A percentile compares a stretch with the other conserved stretches of the same genome.
phyloP scores from a whole-genome alignment of 2,797 vertebrate genomes.

The Kryptolebias ocellatus region DNA sequence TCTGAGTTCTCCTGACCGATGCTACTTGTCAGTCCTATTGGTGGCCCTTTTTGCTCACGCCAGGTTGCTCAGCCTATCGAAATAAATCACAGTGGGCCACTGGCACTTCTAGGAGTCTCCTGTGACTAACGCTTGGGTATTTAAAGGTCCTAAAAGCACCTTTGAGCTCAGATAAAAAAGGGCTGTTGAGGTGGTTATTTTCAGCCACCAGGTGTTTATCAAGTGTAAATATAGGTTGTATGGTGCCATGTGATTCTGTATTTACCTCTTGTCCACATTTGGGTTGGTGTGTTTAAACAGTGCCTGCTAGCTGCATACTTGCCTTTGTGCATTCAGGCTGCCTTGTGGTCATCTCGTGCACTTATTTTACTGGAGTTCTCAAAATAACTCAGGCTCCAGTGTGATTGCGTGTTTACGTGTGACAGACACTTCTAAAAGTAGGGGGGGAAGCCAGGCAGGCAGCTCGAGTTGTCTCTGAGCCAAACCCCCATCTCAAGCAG shows the following conservation, averaged over 20 bases:
- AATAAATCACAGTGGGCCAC: slow-evolving; percentile 27
- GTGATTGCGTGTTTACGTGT: slow-evolving; percentile 71
- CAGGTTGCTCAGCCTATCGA: slow-evolving; percentile 60
- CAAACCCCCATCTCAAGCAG: slow-evolving; percentile 58
- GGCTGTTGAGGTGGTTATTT: slow-evolving; percentile 57
- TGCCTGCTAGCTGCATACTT: slow-evolving; percentile 34
- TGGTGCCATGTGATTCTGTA: slow-evolving; percentile 29
- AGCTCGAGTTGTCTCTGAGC: slow-evolving; percentile 44
- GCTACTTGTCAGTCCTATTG: slow-evolving; percentile 27
- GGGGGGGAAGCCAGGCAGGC: slow-evolving; percentile 44
- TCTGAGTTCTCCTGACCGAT: neutral
- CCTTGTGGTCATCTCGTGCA: slow-evolving; percentile 30
- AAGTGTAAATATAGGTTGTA: slow-evolving; percentile 61
- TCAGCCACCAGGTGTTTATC: slow-evolving; percentile 67
- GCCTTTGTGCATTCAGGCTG: slow-evolving; percentile 47
- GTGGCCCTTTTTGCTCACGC: slow-evolving; percentile 46
- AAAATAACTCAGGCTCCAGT: slow-evolving; percentile 67
- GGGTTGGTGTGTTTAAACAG: slow-evolving; percentile 51
- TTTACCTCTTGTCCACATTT: slow-evolving; percentile 32
- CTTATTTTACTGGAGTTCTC: slow-evolving; percentile 53
- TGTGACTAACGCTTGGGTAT: slow-evolving; percentile 24
- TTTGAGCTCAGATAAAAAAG: slow-evolving; percentile 56
- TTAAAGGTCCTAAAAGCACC: slow-evolving; percentile 48
- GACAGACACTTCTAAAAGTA: slow-evolving; percentile 65
- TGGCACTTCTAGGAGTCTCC: slow-evolving; percentile 18